Base-by-base conservation (phyloP, 1,140 invertebrate species). In the Lepidurus couesii region DNA sequence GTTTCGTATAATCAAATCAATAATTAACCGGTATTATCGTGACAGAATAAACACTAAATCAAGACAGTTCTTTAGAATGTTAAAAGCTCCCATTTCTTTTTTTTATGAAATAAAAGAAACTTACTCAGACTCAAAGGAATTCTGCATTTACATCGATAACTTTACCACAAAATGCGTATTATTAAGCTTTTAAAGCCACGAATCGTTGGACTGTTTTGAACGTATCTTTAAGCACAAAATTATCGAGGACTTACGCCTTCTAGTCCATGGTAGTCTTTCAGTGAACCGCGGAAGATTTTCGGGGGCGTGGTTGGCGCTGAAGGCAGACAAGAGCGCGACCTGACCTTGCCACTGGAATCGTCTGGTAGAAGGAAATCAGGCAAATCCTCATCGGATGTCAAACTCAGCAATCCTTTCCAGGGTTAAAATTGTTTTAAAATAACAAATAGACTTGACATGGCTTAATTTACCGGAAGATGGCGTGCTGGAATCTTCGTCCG, bases 221-320 rank as follows among this genome's bases (percentile, higher is more conserved):
- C 2, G 5, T 2, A 10, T 44, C 65, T 9, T 76, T 76, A 26
- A 80, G 45, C 44, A 24, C 11, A 24, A 34, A 34, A 3, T 34
- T 34, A 34, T 78, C 73, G 42, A 75, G 80, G 26, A 76, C 82
- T 81, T 80, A 84, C 83, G 76, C 82, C 82, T 80, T 84, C 83
- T 21, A 84, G 78, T 24, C 83, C 83, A 43, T 83, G 82, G 74
- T 84, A 84, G 53, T 83, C 83, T 80, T 77, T 82, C 16, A 84
- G 79, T 7, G 82, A 84, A 13, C 81, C 81, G 53, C 82, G 81
- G 47, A 83, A 82, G n/a, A 84, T 83, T 77, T 82, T 81, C 1
- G 82, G 81, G n/a, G 79, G 81, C 5, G 42, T 44, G 24, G 81
- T 65, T 42, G 78, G 43, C 8, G 44, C 47, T 45, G 47, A 53